Evolutionary conservation across 2,888 invertebrate species (phyloP).

Genomic region (Scaptomyza caliginosa): DNA sequence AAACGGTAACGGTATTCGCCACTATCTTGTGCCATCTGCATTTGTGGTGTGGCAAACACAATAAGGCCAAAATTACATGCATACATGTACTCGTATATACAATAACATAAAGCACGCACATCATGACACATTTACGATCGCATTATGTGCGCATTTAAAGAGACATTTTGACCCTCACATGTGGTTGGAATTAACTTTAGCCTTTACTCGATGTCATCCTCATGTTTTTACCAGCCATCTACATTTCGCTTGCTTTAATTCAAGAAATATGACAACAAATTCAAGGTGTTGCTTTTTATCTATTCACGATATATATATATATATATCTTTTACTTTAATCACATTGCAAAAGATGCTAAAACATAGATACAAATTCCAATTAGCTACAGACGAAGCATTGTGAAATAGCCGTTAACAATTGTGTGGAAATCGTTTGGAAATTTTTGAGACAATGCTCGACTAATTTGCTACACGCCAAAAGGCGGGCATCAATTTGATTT

Average conservation of each 20-base stretch:
- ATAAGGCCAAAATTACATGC: constrained; percentile 2
- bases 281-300: background rate
- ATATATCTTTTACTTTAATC: too few species aligned
- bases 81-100: background rate
- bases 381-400: background rate
- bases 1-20: constrained; percentile 17
- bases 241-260: background rate
- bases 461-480: background rate
- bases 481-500: background rate
- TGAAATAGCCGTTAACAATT: background rate
- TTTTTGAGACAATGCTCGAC: background rate
- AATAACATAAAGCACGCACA: constrained; percentile 25
- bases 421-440: too few species aligned
- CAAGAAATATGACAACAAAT: background rate
- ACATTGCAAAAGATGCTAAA: too few species aligned
- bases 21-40: constrained; percentile 28
- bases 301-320: too few species aligned
- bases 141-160: constrained; percentile 33
- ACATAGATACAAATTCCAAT: background rate
- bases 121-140: constrained; percentile 39
- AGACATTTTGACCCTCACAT: constrained; percentile 38
- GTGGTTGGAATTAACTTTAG: constrained; percentile 5
- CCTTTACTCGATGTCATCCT: background rate
- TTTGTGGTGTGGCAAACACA: constrained; percentile 5
- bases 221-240: background rate